phyloP scores from a whole-genome alignment of 2,888 invertebrate genomes.

The Cactoblastis cactorum region DNA sequence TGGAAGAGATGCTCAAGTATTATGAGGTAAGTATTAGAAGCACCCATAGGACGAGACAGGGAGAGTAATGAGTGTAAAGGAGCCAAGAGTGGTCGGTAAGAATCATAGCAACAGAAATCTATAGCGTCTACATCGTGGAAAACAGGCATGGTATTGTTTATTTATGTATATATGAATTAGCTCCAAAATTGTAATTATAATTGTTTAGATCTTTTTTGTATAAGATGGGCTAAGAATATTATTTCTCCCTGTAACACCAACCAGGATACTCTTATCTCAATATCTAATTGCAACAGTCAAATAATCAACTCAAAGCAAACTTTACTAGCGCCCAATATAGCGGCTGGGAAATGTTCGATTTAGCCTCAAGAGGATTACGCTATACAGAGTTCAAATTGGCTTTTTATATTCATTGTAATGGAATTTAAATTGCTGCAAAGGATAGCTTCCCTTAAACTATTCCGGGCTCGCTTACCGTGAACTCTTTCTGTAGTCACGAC shows the following conservation, averaged over 20 bases:
- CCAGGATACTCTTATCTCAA: background rate
- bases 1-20: too few relatives aligned
- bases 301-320: background rate
- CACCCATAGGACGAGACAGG: too few relatives aligned
- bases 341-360: conserved; percentile 35
- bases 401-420: conserved; percentile 64
- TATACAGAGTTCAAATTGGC: conserved; percentile 54
- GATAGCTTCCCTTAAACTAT: conserved; percentile 61
- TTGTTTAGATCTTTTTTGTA: too few relatives aligned
- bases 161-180: too few relatives aligned
- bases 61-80: too few relatives aligned
- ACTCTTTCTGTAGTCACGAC: conserved; percentile 61
- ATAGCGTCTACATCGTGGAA: too few relatives aligned
- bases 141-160: too few relatives aligned
- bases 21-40: too few relatives aligned
- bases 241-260: background rate
- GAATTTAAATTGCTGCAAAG: conserved; percentile 64
- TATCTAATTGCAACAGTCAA: background rate
- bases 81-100: too few relatives aligned
- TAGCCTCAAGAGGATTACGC: conserved; percentile 26
- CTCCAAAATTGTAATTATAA: too few relatives aligned
- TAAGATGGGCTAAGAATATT: too few relatives aligned
- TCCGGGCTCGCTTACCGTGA: conserved; percentile 52
- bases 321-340: conserved; percentile 11
- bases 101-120: too few relatives aligned